A percentile compares a stretch with the other conserved stretches of the same genome.
These are phyloP conservation scores for Procambarus clarkii DNA, from an alignment of 1,140 invertebrate genomes.

Conservation along the genomic window DNA sequence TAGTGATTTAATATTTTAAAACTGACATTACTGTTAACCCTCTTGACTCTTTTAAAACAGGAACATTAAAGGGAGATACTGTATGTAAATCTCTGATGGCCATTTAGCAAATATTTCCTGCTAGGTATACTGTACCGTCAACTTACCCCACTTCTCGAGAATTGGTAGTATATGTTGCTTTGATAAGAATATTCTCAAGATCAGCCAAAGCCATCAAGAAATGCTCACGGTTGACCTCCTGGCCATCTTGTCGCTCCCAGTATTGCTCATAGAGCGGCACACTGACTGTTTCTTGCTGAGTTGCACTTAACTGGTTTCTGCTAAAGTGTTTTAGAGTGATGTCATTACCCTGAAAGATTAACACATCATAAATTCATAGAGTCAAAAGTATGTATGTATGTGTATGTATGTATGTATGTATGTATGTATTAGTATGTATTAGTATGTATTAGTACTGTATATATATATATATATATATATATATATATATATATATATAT, in stretches of 20 bases:
- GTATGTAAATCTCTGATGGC: too few species aligned
- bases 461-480: too few species aligned
- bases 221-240: constrained; percentile 88
- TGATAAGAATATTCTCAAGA: constrained; percentile 90
- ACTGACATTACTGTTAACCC: too few species aligned
- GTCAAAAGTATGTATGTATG: too few species aligned
- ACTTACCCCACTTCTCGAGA: constrained; percentile 86
- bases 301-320: constrained; percentile 79
- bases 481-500: too few species aligned
- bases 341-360: constrained; percentile 82
- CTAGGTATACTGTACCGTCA: background rate
- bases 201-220: constrained; percentile 94
- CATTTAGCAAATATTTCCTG: too few species aligned
- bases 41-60: too few species aligned
- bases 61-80: too few species aligned
- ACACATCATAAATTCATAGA: background rate
- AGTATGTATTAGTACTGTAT: too few species aligned
- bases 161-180: constrained; percentile 92
- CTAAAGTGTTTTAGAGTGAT: constrained; percentile 85
- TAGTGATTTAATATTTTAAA: too few species aligned
- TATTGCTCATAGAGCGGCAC: constrained; percentile 86
- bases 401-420: too few species aligned
- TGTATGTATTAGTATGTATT: too few species aligned
- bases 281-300: constrained; percentile 80
- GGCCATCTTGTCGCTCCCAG: constrained; percentile 90